phyloP scores from a whole-genome alignment of 2,113 vertebrate genomes.

The Scopus umbretta region DNA sequence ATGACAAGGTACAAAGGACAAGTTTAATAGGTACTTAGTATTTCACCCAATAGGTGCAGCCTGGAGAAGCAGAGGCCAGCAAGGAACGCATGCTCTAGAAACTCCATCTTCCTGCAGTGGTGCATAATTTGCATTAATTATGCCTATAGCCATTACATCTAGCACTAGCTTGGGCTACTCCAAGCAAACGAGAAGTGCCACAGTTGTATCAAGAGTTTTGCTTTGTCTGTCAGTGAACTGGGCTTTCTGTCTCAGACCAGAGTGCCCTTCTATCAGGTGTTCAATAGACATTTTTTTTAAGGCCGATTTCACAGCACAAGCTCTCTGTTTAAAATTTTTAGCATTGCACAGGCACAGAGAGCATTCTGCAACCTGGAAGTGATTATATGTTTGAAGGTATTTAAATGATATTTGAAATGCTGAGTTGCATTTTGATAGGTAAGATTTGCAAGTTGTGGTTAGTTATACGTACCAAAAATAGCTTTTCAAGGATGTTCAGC shows the following conservation, averaged over 20 bases:
- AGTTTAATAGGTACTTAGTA: background rate
- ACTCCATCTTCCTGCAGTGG: background rate
- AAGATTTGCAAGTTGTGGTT: background rate
- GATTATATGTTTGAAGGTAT: background rate
- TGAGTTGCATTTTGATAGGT: background rate
- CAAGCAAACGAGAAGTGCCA: background rate
- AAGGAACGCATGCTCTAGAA: accelerated
- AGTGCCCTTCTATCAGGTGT: background rate
- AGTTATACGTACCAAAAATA: background rate
- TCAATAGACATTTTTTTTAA: background rate
- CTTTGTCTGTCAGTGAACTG: background rate
- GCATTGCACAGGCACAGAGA: background rate
- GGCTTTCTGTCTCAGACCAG: background rate
- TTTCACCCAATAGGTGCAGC: background rate
- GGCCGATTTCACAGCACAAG: background rate
- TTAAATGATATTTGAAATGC: background rate
- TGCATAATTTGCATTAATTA: background rate
- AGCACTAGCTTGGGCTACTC: background rate
- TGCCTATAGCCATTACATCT: background rate
- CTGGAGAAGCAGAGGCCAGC: background rate
- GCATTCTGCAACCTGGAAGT: background rate
- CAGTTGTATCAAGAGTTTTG: background rate
- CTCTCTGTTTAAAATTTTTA: background rate
- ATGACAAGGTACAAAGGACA: background rate
- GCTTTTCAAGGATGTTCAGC: background rate